Percentiles rank a stretch among this genome's conserved stretches.
These are phyloP conservation scores for Phyllotis vaccarum DNA, from an alignment of 2,797 vertebrate species.

Conservation along the genomic window DNA sequence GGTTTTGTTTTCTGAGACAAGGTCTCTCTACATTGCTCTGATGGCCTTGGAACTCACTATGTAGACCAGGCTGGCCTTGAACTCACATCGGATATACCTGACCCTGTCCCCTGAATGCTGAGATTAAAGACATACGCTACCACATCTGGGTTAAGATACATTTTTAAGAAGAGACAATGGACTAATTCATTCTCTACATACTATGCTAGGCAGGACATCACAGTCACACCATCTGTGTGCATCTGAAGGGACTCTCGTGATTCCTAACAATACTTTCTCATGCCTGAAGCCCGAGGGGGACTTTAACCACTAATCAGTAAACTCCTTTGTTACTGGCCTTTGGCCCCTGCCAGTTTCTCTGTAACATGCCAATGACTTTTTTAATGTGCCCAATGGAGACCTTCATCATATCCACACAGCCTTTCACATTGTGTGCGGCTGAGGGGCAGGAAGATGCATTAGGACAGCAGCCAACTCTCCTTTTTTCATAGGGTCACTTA, in stretches of 20 bases:
- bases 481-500: no score
- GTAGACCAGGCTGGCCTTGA: background rate
- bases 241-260: background rate
- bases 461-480: background rate
- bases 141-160: no score
- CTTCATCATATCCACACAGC: background rate
- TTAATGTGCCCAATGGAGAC: background rate
- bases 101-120: background rate
- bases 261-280: background rate
- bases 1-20: background rate
- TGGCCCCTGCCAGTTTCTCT: background rate
- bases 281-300: background rate
- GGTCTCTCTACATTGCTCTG: background rate
- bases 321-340: background rate
- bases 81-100: background rate
- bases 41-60: background rate
- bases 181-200: background rate
- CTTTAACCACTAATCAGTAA: background rate
- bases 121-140: background rate
- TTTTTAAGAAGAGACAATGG: background rate
- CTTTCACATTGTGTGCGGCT: background rate
- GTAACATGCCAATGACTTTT: background rate
- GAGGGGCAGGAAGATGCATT: background rate
- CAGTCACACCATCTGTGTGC: background rate
- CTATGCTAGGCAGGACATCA: background rate